phyloP scores from a whole-genome alignment of 1,140 invertebrate genomes.

The honey bee (Apis mellifera) region DNA sequence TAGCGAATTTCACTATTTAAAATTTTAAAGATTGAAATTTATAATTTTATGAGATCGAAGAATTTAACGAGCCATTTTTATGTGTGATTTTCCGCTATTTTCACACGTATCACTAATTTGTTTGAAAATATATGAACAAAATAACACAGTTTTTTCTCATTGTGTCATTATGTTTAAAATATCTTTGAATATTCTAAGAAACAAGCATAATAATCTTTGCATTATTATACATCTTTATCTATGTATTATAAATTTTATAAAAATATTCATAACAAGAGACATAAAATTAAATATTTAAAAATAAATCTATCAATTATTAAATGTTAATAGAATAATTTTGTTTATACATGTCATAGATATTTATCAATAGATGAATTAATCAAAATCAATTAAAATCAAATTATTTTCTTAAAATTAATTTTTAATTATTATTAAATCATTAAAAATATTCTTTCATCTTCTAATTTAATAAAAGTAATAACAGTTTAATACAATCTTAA shows the following conservation, averaged over 20 bases:
- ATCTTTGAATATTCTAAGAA: background rate
- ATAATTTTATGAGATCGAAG: background rate
- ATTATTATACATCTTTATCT: no score
- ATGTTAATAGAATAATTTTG: no score
- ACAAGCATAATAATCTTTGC: no score
- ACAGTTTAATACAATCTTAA: background rate
- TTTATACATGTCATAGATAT: no score
- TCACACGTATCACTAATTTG: conserved; percentile 13
- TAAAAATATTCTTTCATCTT: background rate
- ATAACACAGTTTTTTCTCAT: background rate
- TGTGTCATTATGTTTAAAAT: background rate
- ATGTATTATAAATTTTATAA: no score
- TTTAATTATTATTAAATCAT: background rate
- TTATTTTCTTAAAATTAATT: background rate
- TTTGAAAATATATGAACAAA: background rate
- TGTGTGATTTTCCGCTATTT: background rate
- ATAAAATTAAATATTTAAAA: no score
- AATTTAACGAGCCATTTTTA: background rate
- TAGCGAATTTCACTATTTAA: background rate
- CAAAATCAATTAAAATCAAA: background rate
- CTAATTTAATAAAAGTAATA: background rate
- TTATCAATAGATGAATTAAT: background rate
- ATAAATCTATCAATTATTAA: no score
- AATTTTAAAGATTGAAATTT: background rate
- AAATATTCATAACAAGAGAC: no score